These are phyloP conservation scores for Anguilla megastoma DNA, from an alignment of 2,797 vertebrate species.

Conservation along the genomic window DNA sequence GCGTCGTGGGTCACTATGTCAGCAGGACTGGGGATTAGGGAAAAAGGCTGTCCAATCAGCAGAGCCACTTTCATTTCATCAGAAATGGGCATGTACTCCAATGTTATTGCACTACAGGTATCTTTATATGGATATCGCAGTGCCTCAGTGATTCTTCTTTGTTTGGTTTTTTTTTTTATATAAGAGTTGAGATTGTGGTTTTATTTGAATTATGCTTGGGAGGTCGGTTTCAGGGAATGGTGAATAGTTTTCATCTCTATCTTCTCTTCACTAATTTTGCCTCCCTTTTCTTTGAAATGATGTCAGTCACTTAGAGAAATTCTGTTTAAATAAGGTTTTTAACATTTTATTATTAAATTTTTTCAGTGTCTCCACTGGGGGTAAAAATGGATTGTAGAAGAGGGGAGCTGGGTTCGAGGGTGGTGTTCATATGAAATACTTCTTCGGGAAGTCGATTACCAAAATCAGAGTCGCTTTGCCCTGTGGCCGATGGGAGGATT, in stretches of 20 bases:
- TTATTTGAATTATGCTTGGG: background rate
- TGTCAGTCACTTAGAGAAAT: background rate
- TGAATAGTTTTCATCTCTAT: slow-evolving; percentile 20
- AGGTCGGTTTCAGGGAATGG: slow-evolving; percentile 40
- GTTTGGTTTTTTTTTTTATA: slow-evolving; percentile 26
- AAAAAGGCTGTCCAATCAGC: background rate
- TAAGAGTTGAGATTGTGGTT: slow-evolving; percentile 8
- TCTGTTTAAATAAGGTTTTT: background rate
- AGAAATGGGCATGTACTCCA: background rate
- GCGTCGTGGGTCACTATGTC: background rate
- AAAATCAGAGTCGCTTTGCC: background rate
- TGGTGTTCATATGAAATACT: background rate
- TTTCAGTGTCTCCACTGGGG: background rate
- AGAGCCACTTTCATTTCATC: background rate
- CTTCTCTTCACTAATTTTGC: background rate
- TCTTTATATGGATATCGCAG: slow-evolving; percentile 35
- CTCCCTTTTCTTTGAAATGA: background rate
- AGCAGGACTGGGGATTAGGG: background rate
- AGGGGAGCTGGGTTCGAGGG: background rate
- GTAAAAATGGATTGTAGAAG: background rate
- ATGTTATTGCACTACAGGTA: slow-evolving; percentile 32
- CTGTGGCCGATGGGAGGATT: background rate
- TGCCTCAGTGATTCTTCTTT: slow-evolving; percentile 11
- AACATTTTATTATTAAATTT: background rate
- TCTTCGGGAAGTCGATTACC: background rate